These are phyloP conservation scores for Ellobium chinense DNA, from an alignment of 2,888 invertebrate genomes.

Conservation along the genomic window DNA sequence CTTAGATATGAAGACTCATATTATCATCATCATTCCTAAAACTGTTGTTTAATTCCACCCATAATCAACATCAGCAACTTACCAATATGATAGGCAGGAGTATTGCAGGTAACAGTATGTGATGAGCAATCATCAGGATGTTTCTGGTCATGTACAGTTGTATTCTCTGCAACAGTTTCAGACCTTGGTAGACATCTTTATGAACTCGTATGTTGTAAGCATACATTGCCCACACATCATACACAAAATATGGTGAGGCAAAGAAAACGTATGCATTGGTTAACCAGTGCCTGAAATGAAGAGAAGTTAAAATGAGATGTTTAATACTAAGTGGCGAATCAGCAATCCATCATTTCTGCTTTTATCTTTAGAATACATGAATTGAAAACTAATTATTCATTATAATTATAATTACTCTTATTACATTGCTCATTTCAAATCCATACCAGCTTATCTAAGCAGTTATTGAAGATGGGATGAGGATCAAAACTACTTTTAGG, in stretches of 20 bases:
- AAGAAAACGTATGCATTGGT: constrained; percentile 70
- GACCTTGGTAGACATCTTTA: constrained; percentile 46
- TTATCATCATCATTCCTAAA: too few relatives aligned
- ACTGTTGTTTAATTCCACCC: too few relatives aligned
- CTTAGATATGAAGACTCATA: too few relatives aligned
- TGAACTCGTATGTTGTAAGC: constrained; percentile 54
- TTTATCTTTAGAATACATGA: too few relatives aligned
- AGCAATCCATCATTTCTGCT: too few relatives aligned
- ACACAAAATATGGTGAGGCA: constrained; percentile 71
- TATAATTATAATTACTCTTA: too few relatives aligned
- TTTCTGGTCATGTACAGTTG: background rate
- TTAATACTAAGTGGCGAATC: too few relatives aligned
- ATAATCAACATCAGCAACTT: constrained; percentile 55
- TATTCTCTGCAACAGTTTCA: background rate
- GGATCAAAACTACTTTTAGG: too few relatives aligned
- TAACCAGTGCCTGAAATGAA: constrained; percentile 68
- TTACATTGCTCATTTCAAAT: too few relatives aligned
- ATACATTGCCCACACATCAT: constrained; percentile 73
- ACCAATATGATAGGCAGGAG: constrained; percentile 71
- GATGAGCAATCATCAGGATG: constrained; percentile 69
- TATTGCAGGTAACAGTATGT: constrained; percentile 67
- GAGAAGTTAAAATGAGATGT: background rate
- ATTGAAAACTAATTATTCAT: too few relatives aligned
- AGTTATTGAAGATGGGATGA: too few relatives aligned
- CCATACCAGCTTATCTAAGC: too few relatives aligned